phyloP scores from a whole-genome alignment of 2,113 vertebrate genomes.

The Thermophis baileyi region DNA sequence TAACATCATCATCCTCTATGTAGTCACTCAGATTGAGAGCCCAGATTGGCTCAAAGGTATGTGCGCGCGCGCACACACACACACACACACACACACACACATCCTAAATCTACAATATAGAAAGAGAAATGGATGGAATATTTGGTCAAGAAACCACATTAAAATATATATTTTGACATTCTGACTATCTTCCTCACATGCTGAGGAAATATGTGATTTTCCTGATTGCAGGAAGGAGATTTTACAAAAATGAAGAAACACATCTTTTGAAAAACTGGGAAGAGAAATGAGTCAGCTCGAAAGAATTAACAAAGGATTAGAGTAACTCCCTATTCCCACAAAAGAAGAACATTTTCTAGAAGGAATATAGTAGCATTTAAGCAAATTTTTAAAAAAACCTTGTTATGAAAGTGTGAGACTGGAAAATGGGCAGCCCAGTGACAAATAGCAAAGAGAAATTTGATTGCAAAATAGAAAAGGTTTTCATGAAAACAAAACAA shows the following conservation, averaged over 20 bases:
- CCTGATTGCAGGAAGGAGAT: slow-evolving; percentile 2
- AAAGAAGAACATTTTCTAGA: slow-evolving; percentile 48
- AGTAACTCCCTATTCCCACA: slow-evolving; percentile 29
- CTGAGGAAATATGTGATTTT: neutral
- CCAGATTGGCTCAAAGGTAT: neutral
- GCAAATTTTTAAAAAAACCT: neutral
- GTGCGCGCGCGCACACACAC: too few species aligned
- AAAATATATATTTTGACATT: neutral
- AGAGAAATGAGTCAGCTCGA: slow-evolving; percentile 54
- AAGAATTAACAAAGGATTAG: slow-evolving; percentile 59
- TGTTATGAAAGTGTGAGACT: slow-evolving; percentile 41
- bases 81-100: slow-evolving; percentile 53
- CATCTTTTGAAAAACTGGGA: slow-evolving; percentile 48
- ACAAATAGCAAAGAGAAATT: slow-evolving; percentile 47
- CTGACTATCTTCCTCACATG: neutral
- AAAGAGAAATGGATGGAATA: neutral
- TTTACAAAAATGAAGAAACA: neutral
- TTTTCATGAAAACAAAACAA: slow-evolving; percentile 59
- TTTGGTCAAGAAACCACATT: neutral
- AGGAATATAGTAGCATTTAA: slow-evolving; percentile 52
- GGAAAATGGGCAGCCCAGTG: slow-evolving; percentile 48
- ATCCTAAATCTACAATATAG: slow-evolving; percentile 26
- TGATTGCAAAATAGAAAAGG: slow-evolving; percentile 57
- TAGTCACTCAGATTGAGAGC: neutral
- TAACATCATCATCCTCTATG: neutral